phyloP scores from a whole-genome alignment of 2,797 vertebrate species.

The Dendrocincla fuliginosa region DNA sequence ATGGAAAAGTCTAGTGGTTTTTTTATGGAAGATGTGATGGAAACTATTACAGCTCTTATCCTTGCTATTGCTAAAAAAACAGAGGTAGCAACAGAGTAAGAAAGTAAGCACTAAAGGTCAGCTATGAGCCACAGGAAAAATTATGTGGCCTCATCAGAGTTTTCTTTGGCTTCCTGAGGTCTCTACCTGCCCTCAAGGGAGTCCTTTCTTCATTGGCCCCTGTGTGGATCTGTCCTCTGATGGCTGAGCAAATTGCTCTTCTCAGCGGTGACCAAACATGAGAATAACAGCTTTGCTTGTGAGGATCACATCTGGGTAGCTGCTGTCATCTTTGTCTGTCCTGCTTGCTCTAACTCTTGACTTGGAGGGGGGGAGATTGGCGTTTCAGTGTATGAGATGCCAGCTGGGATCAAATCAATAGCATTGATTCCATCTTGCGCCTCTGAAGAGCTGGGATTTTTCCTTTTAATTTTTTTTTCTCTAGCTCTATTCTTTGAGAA shows the following conservation, averaged over 20 bases:
- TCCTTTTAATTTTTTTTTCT: not conserved
- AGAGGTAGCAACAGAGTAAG: not conserved
- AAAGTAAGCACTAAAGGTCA: slow-evolving; percentile 17
- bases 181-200: not conserved
- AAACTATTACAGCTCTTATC: slow-evolving; percentile 42
- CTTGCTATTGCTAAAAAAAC: slow-evolving; percentile 24
- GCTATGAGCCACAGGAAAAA: slow-evolving; percentile 11
- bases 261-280: not conserved
- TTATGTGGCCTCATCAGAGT: not conserved
- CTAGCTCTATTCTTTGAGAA: slow-evolving; percentile 22
- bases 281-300: not conserved
- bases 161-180: not conserved
- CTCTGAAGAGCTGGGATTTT: slow-evolving; percentile 6
- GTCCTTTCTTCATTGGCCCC: not conserved
- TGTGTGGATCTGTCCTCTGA: not conserved
- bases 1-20: slow-evolving; percentile 34
- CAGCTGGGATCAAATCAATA: slow-evolving; percentile 36
- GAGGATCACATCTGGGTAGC: not conserved
- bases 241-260: not conserved
- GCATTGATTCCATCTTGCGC: slow-evolving; percentile 11
- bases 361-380: not conserved
- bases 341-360: not conserved
- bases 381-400: not conserved
- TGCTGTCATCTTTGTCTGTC: not conserved
- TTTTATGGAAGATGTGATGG: slow-evolving; percentile 7